Conservation (phyloP, 64 coral and sea anemone genomes). For the Dendrophyllia cribrosa region DNA sequence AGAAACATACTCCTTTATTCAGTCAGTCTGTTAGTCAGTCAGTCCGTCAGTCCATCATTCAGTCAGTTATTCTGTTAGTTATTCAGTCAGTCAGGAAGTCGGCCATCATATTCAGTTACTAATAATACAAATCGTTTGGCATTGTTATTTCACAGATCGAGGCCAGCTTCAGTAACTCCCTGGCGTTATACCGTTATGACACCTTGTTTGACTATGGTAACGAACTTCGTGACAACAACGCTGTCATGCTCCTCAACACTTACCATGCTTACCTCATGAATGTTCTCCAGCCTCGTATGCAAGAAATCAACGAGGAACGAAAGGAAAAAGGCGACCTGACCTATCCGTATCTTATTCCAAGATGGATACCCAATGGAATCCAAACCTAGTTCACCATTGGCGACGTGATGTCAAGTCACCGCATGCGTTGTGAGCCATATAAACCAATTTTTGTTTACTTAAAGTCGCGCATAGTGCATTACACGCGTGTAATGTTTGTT, state of each 20-base stretch:
- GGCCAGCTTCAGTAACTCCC: no score
- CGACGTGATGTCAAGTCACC: no score
- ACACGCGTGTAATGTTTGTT: no score
- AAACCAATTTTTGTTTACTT: no score
- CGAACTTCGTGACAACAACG: slow-evolving; percentile 11
- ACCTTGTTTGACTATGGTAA: slow-evolving; percentile 48
- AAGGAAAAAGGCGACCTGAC: neutral
- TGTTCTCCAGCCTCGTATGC: slow-evolving; percentile 6
- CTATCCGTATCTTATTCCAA: slow-evolving; percentile 48
- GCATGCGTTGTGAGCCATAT: no score
- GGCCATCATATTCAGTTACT: no score
- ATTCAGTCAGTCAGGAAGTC: no score
- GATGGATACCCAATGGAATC: slow-evolving; percentile 40
- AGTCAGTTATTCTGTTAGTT: no score
- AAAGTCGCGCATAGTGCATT: no score
- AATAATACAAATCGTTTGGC: neutral
- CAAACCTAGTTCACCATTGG: neutral
- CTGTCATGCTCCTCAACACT: neutral
- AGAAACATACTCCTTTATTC: no score
- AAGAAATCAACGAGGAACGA: neutral
- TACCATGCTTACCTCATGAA: neutral
- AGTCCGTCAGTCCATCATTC: no score
- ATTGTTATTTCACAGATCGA: neutral
- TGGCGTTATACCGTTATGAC: slow-evolving; percentile 16
- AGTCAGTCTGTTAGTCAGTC: no score